These are phyloP conservation scores for Dicaeum eximium DNA, from an alignment of 2,113 vertebrate species.

Conservation along the genomic window DNA sequence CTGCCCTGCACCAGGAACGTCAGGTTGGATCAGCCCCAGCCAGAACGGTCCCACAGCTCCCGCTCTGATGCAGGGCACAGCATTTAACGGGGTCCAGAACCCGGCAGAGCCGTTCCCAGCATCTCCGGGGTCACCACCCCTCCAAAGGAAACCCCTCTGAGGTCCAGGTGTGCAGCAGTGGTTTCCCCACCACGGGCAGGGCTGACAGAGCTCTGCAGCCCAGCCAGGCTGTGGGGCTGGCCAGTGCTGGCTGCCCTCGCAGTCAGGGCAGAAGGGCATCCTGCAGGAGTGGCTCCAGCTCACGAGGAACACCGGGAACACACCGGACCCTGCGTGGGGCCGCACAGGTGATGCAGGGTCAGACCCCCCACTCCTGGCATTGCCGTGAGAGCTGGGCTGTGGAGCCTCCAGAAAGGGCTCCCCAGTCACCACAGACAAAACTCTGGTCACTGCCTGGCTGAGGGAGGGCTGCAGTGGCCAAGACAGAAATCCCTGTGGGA, in stretches of 20 bases:
- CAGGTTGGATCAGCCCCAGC: not conserved
- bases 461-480: not conserved
- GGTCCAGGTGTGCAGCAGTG: not conserved
- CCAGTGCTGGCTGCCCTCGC: accelerated
- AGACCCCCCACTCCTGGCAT: not conserved
- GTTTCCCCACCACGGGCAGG: not conserved
- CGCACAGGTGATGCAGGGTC: not conserved
- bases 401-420: not conserved
- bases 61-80: not conserved
- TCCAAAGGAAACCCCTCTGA: not conserved
- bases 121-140: accelerated
- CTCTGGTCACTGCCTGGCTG: not conserved
- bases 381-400: not conserved
- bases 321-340: accelerated
- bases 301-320: accelerated
- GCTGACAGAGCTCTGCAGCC: not conserved
- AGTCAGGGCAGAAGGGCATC: not conserved
- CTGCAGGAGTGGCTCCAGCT: not conserved
- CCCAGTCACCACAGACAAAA: accelerated
- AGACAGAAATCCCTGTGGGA: not conserved
- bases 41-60: accelerated
- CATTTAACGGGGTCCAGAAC: accelerated
- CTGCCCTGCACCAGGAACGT: accelerated
- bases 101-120: accelerated
- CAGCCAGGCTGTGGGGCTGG: not conserved